Conservation (phyloP, 2,888 invertebrate genomes). For the Drosophila lacicola region DNA sequence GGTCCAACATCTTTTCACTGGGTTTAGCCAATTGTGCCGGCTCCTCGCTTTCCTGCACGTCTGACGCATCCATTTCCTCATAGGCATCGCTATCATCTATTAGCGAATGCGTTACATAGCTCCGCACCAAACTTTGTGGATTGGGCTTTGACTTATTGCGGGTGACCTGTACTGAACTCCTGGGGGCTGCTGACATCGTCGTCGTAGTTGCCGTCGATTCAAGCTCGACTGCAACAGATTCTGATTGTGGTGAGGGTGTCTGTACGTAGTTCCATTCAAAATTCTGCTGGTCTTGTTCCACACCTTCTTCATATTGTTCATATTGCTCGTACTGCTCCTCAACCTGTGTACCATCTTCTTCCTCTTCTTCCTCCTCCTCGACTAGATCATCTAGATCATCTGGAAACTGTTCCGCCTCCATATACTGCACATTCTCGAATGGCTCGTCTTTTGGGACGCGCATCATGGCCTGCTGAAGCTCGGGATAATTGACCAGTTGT, state of each 20-base stretch:
- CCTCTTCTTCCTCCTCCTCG: conserved; percentile 26
- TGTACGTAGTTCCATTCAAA: conserved; percentile 29
- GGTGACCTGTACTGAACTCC: conserved; percentile 13
- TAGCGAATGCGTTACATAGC: conserved; percentile 1
- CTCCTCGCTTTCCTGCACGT: conserved; percentile 31
- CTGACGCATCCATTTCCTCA: not conserved
- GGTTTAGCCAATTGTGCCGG: conserved; percentile 33
- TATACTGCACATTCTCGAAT: conserved; percentile 30
- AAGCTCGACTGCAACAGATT: conserved; percentile 10
- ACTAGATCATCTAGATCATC: conserved; percentile 49
- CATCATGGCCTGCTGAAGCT: conserved; percentile 29
- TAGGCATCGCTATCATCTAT: conserved; percentile 10
- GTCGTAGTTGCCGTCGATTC: not conserved
- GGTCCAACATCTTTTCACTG: conserved; percentile 62
- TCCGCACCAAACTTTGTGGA: conserved; percentile 10
- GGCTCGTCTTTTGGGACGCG: conserved; percentile 37
- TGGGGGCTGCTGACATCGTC: not conserved
- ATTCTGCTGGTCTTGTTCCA: not conserved
- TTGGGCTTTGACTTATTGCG: conserved; percentile 19
- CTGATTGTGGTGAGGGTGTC: not conserved
- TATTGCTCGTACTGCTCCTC: conserved; percentile 16
- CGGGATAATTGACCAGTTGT: conserved; percentile 42
- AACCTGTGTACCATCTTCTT: conserved; percentile 2
- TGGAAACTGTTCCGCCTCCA: conserved; percentile 33
- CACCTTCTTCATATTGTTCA: conserved; percentile 16